Conservation (phyloP, 2,113 vertebrate genomes). For the Xenopus laevis region DNA sequence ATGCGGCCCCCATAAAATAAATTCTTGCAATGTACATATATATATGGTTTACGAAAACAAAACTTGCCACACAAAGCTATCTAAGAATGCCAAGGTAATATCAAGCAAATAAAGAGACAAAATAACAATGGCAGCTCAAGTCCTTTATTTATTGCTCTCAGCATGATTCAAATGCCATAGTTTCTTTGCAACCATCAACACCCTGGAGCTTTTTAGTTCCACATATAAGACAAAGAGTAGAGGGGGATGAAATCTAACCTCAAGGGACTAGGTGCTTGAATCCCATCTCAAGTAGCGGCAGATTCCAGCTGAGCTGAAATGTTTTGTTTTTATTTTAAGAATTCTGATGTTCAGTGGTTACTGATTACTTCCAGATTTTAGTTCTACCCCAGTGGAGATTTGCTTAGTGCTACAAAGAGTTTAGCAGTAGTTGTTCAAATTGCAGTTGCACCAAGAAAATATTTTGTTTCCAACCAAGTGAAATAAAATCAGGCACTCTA, state of each 20-base stretch:
- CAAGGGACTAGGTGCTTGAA: slow-evolving; percentile 94
- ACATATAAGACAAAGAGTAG: slow-evolving; percentile 70
- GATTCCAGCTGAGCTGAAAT: slow-evolving; percentile 92
- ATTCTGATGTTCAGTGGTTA: slow-evolving; percentile 87
- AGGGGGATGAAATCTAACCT: slow-evolving; percentile 72
- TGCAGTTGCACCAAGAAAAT: slow-evolving; percentile 65
- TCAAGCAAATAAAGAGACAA: slow-evolving; percentile 61
- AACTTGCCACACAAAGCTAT: slow-evolving; percentile 40
- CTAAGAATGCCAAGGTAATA: slow-evolving; percentile 44
- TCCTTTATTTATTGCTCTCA: slow-evolving; percentile 93
- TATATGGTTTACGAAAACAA: too few relatives aligned
- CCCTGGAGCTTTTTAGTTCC: slow-evolving; percentile 81
- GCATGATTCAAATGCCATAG: slow-evolving; percentile 81
- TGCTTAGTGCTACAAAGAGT: slow-evolving; percentile 69
- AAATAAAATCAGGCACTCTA: slow-evolving; percentile 50
- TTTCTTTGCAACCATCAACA: slow-evolving; percentile 83
- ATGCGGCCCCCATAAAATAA: background rate
- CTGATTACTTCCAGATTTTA: slow-evolving; percentile 99
- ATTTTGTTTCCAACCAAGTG: slow-evolving; percentile 57
- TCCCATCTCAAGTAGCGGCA: slow-evolving; percentile 85
- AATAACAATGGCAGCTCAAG: slow-evolving; percentile 72
- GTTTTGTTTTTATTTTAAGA: slow-evolving; percentile 81
- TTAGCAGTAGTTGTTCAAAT: slow-evolving; percentile 80
- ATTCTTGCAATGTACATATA: too few relatives aligned
- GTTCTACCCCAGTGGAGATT: slow-evolving; percentile 87